These are phyloP conservation scores for Acromyrmex charruanus DNA, from an alignment of 1,140 invertebrate species.

Conservation along the genomic window DNA sequence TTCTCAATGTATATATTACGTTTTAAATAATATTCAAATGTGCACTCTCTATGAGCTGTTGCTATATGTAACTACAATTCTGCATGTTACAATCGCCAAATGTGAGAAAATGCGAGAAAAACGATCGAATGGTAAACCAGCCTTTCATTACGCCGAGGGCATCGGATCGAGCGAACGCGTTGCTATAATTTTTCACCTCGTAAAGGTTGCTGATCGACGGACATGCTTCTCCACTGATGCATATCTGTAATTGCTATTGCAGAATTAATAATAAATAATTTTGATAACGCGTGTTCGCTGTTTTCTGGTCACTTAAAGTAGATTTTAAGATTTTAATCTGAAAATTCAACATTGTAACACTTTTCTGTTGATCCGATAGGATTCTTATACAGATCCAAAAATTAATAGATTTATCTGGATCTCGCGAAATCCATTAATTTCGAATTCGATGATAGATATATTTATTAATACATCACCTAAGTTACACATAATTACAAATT, in stretches of 20 bases:
- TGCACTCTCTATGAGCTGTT: too few relatives aligned
- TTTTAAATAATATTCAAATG: too few relatives aligned
- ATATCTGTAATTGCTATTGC: not conserved
- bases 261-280: not conserved
- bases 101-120: constrained; percentile 51
- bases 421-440: too few relatives aligned
- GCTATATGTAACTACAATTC: not conserved
- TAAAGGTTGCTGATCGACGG: constrained; percentile 39
- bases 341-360: not conserved
- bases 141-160: constrained; percentile 7
- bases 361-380: not conserved
- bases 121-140: not conserved
- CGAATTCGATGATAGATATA: too few relatives aligned
- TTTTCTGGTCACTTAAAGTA: not conserved
- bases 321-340: not conserved
- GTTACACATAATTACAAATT: not conserved
- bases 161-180: constrained; percentile 34
- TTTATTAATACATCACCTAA: too few relatives aligned
- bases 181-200: constrained; percentile 36
- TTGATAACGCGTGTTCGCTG: not conserved
- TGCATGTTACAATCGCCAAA: constrained; percentile 16
- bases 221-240: not conserved
- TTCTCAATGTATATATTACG: too few relatives aligned
- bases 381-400: too few relatives aligned
- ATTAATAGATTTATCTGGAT: too few relatives aligned